These are phyloP conservation scores for Garra rufa DNA, from an alignment of 2,113 vertebrate species.

Conservation along the genomic window DNA sequence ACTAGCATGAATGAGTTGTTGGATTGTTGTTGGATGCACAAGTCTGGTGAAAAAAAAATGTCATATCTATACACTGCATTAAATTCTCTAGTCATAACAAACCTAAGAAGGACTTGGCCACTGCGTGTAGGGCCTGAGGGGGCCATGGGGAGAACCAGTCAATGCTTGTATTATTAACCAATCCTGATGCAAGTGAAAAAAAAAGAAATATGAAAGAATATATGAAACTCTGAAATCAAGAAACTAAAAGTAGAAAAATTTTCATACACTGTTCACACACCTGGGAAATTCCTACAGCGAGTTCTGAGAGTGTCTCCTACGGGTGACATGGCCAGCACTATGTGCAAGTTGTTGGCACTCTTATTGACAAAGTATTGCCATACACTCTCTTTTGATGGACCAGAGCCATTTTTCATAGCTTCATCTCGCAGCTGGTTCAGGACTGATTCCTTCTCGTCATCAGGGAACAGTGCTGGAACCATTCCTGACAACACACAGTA, in stretches of 20 bases:
- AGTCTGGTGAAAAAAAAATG: background rate
- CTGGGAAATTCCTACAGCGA: constrained; percentile 96
- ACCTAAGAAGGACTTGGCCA: constrained; percentile 91
- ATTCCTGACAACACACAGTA: constrained; percentile 78
- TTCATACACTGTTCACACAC: constrained; percentile 65
- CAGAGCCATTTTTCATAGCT: constrained; percentile 79
- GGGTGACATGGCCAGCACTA: constrained; percentile 94
- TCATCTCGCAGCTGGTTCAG: constrained; percentile 85
- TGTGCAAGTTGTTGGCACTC: constrained; percentile 90
- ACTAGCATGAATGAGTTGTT: background rate
- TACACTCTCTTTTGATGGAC: constrained; percentile 86
- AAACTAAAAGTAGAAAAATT: no score
- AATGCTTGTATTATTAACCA: constrained; percentile 96
- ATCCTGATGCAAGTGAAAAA: constrained; percentile 73
- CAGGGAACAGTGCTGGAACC: constrained; percentile 91
- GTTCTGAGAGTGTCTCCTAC: constrained; percentile 88
- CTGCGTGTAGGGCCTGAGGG: constrained; percentile 86
- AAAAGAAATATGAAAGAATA: background rate
- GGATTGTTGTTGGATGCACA: background rate
- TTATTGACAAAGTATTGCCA: constrained; percentile 95
- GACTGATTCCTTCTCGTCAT: constrained; percentile 90
- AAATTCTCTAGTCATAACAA: constrained; percentile 50
- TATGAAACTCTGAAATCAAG: background rate
- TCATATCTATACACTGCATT: background rate
- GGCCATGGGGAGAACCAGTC: constrained; percentile 98